A percentile compares a stretch with the other conserved stretches of the same genome.
Evolutionary conservation across 2,797 vertebrate genomes (phyloP).

Genomic region (Lerista edwardsae): DNA sequence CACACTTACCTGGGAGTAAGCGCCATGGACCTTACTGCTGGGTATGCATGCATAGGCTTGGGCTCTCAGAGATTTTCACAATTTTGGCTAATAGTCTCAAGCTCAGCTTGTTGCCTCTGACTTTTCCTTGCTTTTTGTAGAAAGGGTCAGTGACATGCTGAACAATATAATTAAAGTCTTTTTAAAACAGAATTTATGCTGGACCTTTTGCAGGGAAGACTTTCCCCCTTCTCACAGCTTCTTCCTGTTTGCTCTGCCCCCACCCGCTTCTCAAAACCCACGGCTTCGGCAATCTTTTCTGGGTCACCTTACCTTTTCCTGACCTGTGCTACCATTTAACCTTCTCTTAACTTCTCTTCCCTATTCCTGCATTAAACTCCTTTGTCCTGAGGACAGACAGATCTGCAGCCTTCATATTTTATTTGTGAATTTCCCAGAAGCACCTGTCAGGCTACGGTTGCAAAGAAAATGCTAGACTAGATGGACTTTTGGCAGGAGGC

Average conservation of each 20-base stretch:
- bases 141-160: constrained; percentile 4
- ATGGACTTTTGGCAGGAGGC: not conserved
- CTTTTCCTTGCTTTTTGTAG: constrained; percentile 8
- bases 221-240: not conserved
- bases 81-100: too few species aligned
- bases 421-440: not conserved
- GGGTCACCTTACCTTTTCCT: not conserved
- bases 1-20: too few species aligned
- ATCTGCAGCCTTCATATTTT: not conserved
- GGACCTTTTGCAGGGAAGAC: not conserved
- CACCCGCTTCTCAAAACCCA: not conserved
- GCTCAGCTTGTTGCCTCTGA: constrained; percentile 14
- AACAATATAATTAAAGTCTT: not conserved
- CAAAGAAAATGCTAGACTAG: not conserved
- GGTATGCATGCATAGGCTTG: too few species aligned
- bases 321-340: not conserved
- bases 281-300: not conserved
- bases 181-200: not conserved
- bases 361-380: not conserved
- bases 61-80: too few species aligned
- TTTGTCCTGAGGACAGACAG: not conserved
- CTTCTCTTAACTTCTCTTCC: not conserved
- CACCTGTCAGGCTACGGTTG: not conserved
- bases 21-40: too few species aligned
- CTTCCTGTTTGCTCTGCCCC: not conserved